Percentiles rank a stretch among this genome's conserved stretches.
phyloP scores from a whole-genome alignment of 2,888 invertebrate genomes.

The Heliconius erato region DNA sequence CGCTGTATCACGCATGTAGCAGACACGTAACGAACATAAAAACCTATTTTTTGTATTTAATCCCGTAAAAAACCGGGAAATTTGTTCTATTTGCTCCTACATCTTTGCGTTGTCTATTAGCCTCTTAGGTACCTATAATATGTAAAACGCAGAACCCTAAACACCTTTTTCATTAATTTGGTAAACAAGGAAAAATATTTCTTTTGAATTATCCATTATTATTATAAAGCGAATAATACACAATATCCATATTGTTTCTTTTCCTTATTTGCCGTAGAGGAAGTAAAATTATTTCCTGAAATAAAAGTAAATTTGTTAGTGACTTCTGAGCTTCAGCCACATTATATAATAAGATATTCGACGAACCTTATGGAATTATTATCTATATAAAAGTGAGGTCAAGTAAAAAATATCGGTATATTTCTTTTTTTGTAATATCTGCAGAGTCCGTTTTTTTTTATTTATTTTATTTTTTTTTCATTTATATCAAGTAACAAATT shows the following conservation, averaged over 20 bases:
- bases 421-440: too few species aligned
- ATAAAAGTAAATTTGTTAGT: slow-evolving; percentile 19
- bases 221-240: neutral
- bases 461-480: too few species aligned
- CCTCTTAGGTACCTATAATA: neutral
- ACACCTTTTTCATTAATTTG: neutral
- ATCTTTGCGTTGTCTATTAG: too few species aligned
- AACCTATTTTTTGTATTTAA: too few species aligned
- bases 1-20: too few species aligned
- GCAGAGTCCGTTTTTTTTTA: too few species aligned
- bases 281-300: slow-evolving; percentile 45
- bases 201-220: slow-evolving; percentile 14
- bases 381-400: slow-evolving; percentile 1
- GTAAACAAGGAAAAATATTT: slow-evolving; percentile 13
- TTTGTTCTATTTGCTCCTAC: too few species aligned
- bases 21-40: too few species aligned
- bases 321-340: neutral
- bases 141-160: neutral
- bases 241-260: slow-evolving; percentile 1
- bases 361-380: neutral
- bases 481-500: too few species aligned
- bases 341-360: neutral
- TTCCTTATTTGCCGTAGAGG: slow-evolving; percentile 42
- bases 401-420: neutral
- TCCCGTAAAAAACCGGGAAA: too few species aligned